phyloP scores from a whole-genome alignment of 2,113 vertebrate genomes.

The Amphiprion ocellaris region DNA sequence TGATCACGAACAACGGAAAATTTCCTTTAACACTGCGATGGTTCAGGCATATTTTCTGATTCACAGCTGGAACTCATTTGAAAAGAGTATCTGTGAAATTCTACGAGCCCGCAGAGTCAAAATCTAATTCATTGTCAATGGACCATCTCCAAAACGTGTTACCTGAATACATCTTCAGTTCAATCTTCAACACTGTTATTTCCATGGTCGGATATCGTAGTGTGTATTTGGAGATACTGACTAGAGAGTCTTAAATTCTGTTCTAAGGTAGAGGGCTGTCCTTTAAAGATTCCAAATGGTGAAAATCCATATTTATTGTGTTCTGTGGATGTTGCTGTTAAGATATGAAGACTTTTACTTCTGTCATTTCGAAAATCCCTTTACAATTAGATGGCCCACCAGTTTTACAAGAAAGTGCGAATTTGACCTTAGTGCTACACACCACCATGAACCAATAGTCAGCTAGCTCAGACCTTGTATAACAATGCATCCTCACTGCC shows the following conservation, averaged over 20 bases:
- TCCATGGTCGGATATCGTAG: not conserved
- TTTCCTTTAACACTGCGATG: not conserved
- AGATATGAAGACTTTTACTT: too few species aligned
- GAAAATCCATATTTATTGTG: too few species aligned
- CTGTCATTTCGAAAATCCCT: too few species aligned
- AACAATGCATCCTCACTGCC: too few species aligned
- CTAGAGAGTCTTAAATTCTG: not conserved
- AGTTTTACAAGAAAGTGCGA: too few species aligned
- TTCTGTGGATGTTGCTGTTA: too few species aligned
- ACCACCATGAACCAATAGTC: too few species aligned
- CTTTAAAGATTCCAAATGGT: not conserved
- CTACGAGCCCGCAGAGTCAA: conserved; percentile 22
- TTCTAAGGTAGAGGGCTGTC: not conserved
- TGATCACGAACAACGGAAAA: conserved; percentile 13
- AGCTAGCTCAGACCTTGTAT: too few species aligned
- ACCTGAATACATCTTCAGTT: conserved; percentile 32
- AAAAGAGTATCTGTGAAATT: conserved; percentile 32
- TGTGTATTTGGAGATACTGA: not conserved
- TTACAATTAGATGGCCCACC: too few species aligned
- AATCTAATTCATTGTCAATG: conserved; percentile 48
- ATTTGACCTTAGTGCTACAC: too few species aligned
- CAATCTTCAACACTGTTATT: conserved; percentile 29
- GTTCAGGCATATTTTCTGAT: conserved; percentile 20
- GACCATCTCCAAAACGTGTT: conserved; percentile 42
- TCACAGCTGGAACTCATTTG: conserved; percentile 36